Evolutionary conservation across 2,113 vertebrate genomes (phyloP).

Genomic region (Grus americana): DNA sequence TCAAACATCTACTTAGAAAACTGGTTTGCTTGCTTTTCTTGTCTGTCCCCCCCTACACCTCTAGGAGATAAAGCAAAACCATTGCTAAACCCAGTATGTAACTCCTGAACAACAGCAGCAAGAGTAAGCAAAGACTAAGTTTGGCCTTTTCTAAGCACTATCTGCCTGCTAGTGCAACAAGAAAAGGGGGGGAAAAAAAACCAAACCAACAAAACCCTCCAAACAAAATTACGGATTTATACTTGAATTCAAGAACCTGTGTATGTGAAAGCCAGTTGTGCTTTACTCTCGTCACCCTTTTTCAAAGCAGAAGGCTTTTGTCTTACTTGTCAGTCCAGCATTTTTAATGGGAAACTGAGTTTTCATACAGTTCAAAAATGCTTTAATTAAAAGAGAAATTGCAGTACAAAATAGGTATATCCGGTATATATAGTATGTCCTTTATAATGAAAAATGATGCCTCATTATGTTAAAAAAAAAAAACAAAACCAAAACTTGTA

Average conservation of each 20-base stretch:
- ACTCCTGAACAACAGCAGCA: neutral
- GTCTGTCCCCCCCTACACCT: neutral
- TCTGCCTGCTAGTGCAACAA: neutral
- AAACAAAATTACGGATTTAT: neutral
- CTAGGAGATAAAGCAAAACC: neutral
- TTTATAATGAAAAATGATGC: neutral
- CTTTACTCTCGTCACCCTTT: neutral
- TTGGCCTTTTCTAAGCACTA: too few relatives aligned
- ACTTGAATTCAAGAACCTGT: neutral
- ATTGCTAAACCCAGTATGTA: neutral
- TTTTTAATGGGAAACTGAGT: neutral
- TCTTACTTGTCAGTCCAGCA: neutral
- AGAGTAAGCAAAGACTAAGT: neutral
- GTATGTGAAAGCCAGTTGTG: neutral
- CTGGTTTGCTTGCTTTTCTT: neutral
- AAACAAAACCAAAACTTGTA: neutral
- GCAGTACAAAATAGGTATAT: neutral
- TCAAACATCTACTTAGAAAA: neutral
- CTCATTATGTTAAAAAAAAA: neutral
- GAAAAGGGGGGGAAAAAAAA: neutral
- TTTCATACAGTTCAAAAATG: neutral
- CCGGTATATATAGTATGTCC: neutral
- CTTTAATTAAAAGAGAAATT: neutral
- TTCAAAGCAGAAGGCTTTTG: neutral
- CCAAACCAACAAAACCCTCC: neutral